Base-by-base conservation (phyloP, 2,113 vertebrate genomes). In the Bufo bufo region DNA sequence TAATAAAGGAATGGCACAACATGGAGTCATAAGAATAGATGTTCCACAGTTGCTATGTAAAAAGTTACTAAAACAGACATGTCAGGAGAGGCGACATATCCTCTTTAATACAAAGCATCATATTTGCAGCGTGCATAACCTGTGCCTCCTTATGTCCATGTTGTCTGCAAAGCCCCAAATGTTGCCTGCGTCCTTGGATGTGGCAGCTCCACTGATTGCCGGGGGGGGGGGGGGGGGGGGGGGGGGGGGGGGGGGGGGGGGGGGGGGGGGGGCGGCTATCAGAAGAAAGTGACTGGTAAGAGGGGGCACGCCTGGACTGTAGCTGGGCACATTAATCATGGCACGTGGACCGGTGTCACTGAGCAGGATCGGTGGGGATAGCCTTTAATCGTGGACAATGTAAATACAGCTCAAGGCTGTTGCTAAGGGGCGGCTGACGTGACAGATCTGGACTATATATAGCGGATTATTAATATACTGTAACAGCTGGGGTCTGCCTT, bases 381-480 rank as follows among this genome's bases (percentile, higher is more conserved):
- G 0, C 61, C 81, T 87, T 86, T 80, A 89, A 50, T 33, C 1
- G 52, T 63, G 52, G 61, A 43, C 89, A 90, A 90, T 84, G 66
- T 61, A 90, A 83, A 16, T 12, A 6, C 81, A 17, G 72, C 63
- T 91, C 84, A 33, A 69, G 43, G 66, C 9, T 4, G 0, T 52
- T 77, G 63, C 45, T 86, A 85, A 16, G 83, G 87, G 66, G n/a
- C 0, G 43, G 63, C 50, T 12, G 50, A 19, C 17, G 85, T 10
- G 45, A 10, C 0, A 12, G 4, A 77, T 3, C 87, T 89, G 2
- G 74, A 59, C 71, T 77, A 59, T 4, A 72, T 77, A 49, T 87
- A 43, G 61, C 19, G 23, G 56, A 49, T 50, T 86, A 69, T 61
- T 5, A 80, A 77, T 89, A 74, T 74, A 89, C 86, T 16, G 0